Conservation (phyloP, 2,797 vertebrate genomes). For the Nyctalus aviator region DNA sequence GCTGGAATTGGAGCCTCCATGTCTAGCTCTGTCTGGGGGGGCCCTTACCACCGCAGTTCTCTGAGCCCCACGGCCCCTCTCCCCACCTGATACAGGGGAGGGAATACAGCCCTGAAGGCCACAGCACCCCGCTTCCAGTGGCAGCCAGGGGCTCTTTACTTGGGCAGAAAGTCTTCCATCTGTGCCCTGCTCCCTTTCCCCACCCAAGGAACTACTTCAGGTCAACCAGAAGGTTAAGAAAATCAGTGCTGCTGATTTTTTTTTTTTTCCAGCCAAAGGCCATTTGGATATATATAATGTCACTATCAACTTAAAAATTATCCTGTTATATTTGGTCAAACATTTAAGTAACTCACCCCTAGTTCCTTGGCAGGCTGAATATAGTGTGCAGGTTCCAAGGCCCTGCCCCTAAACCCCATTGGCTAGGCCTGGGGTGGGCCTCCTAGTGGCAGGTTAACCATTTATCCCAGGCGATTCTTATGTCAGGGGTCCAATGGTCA, state of each 20-base stretch:
- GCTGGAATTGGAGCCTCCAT: not conserved
- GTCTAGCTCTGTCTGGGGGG: not conserved
- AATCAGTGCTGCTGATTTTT: not conserved
- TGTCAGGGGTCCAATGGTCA: not conserved
- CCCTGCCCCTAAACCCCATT: not conserved
- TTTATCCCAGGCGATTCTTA: not conserved
- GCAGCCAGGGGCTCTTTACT: not conserved
- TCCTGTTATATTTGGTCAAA: no score
- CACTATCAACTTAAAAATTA: no score
- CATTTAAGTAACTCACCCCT: no score
- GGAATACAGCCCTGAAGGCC: not conserved
- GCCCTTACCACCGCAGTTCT: not conserved
- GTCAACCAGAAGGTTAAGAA: not conserved
- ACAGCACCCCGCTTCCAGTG: accelerated
- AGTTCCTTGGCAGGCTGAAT: not conserved
- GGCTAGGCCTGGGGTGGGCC: not conserved
- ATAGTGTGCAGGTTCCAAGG: accelerated
- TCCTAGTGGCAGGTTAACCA: not conserved
- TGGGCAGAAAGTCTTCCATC: not conserved
- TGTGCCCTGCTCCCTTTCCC: no score
- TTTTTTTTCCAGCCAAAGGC: no score
- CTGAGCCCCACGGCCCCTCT: not conserved
- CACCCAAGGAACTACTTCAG: not conserved
- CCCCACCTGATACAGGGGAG: not conserved
- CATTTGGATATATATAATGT: no score